A percentile compares a stretch with the other conserved stretches of the same genome.
Evolutionary conservation across 2,888 invertebrate genomes (phyloP).

Genomic region (Synanthedon andrenaeformis): DNA sequence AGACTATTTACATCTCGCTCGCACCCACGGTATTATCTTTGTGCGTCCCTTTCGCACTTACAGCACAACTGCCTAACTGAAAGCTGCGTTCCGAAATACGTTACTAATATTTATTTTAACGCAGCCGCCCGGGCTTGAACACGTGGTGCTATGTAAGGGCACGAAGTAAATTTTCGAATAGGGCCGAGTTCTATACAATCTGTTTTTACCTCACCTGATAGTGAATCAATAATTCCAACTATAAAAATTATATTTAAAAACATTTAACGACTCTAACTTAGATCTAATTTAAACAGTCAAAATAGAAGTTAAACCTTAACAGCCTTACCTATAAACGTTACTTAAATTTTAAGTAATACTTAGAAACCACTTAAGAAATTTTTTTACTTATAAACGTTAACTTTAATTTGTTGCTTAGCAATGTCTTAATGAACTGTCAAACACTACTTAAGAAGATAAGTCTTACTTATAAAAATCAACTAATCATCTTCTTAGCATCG

Average conservation of each 20-base stretch:
- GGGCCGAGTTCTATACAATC: background rate
- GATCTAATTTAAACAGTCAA: too few species aligned
- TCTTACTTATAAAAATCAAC: too few species aligned
- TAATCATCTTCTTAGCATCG: too few species aligned
- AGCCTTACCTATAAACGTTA: too few species aligned
- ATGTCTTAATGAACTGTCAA: too few species aligned
- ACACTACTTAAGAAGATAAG: too few species aligned
- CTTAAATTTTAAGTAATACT: too few species aligned
- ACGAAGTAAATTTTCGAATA: slow-evolving; percentile 9
- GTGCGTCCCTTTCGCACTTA: slow-evolving; percentile 38
- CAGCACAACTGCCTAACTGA: slow-evolving; percentile 36
- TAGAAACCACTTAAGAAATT: too few species aligned
- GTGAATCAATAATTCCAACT: background rate
- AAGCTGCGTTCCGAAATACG: slow-evolving; percentile 63
- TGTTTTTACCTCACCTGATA: background rate
- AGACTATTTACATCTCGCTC: slow-evolving; percentile 49
- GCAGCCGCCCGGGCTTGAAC: slow-evolving; percentile 49
- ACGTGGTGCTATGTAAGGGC: slow-evolving; percentile 50
- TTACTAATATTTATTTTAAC: slow-evolving; percentile 71
- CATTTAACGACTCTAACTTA: background rate
- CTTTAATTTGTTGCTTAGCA: too few species aligned
- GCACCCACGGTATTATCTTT: slow-evolving; percentile 29
- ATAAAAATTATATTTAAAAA: background rate
- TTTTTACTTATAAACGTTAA: too few species aligned
- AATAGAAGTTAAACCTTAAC: too few species aligned